A percentile compares a stretch with the other conserved stretches of the same genome.
Conservation (phyloP, 2,888 invertebrate genomes). For the Sphinx pinastri region DNA sequence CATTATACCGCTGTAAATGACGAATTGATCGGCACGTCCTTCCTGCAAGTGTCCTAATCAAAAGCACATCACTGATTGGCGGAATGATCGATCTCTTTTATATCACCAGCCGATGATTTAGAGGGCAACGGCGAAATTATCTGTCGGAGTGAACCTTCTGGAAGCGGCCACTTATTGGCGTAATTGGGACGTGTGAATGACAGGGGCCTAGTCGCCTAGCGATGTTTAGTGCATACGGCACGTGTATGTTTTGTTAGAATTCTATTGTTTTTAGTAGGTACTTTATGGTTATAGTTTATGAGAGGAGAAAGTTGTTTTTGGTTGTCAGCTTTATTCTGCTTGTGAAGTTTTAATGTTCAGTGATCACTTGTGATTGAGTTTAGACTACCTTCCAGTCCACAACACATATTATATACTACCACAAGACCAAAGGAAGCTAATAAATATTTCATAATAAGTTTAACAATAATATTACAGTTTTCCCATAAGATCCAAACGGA, state of each 20-base stretch:
- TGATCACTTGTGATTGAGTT: too few relatives aligned
- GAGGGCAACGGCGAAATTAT: constrained; percentile 48
- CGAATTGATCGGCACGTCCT: constrained; percentile 74
- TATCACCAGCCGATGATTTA: constrained; percentile 37
- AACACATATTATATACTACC: too few relatives aligned
- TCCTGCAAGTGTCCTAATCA: constrained; percentile 56
- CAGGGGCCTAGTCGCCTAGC: constrained; percentile 15
- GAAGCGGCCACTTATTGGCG: constrained; percentile 29
- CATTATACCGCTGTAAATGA: constrained; percentile 81
- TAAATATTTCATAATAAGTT: too few relatives aligned
- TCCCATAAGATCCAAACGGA: too few relatives aligned
- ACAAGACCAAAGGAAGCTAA: too few relatives aligned
- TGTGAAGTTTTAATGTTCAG: too few relatives aligned
- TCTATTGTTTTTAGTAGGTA: too few relatives aligned
- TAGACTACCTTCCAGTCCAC: too few relatives aligned
- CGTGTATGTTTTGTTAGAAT: neutral
- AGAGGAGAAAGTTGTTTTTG: too few relatives aligned
- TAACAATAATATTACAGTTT: too few relatives aligned
- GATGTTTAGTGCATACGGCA: neutral
- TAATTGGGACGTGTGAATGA: constrained; percentile 31
- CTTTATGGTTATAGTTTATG: too few relatives aligned
- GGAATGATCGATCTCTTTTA: constrained; percentile 50
- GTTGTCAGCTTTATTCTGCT: too few relatives aligned
- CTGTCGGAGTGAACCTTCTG: constrained; percentile 36
- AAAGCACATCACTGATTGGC: constrained; percentile 62